These are phyloP conservation scores for Leucania comma DNA, from an alignment of 2,888 invertebrate genomes.

Conservation along the genomic window DNA sequence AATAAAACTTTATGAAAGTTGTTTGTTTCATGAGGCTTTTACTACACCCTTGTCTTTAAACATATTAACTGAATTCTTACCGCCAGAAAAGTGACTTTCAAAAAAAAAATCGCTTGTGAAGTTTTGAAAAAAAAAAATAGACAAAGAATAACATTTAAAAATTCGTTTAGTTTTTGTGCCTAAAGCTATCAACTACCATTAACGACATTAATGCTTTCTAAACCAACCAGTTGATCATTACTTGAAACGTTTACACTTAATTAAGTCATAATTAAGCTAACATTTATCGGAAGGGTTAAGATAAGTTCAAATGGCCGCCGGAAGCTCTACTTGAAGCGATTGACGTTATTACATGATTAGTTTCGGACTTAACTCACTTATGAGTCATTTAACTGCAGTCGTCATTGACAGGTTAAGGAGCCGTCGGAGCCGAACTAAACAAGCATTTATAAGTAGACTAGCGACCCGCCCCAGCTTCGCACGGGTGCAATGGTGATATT, in stretches of 20 bases:
- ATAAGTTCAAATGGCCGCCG: conserved; percentile 23
- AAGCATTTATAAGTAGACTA: background rate
- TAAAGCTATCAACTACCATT: background rate
- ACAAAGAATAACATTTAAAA: background rate
- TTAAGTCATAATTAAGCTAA: conserved; percentile 1
- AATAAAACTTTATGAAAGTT: no score
- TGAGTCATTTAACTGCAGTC: conserved; percentile 28
- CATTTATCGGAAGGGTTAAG: conserved; percentile 14
- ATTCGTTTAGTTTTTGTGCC: no score
- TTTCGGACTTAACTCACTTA: conserved; percentile 20
- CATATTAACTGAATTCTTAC: background rate
- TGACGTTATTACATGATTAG: conserved; percentile 27
- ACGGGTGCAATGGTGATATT: no score
- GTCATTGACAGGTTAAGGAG: conserved; percentile 1
- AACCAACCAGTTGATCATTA: background rate
- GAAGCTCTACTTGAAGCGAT: conserved; percentile 22
- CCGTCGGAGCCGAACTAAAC: background rate
- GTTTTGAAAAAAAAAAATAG: background rate
- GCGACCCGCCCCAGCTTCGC: no score
- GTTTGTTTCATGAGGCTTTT: background rate
- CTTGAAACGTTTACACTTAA: background rate
- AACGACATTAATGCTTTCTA: background rate
- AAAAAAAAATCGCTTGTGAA: no score
- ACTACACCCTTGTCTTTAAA: background rate
- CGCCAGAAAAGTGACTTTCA: background rate